Base-by-base conservation (phyloP, 64 coral and sea anemone genomes). In the Stichodactyla helianthus region DNA sequence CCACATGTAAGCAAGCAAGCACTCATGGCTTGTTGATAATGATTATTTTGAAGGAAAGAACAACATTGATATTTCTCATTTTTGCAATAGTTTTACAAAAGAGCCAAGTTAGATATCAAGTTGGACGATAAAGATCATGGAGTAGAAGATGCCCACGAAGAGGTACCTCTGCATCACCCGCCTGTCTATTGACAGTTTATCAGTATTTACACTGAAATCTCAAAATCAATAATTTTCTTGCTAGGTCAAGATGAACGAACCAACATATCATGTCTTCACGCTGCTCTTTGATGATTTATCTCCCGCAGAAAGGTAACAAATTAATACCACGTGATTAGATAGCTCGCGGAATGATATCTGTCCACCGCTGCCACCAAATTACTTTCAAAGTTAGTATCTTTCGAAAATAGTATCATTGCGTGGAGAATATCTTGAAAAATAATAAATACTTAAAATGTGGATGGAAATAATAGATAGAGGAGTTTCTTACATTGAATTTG, bases 221-320 rank as follows among this genome's bases (percentile, higher is more conserved):
- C 3, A 74, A 11, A 11, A 35, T 26, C 12, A 12, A 27, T 13
- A 6, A 65, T 20, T 20, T 13, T 74, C 1, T 74, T 14, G 14
- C 14, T 74, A 74, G 68, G 10, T 28, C 2, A 74, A 74, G 25
- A 31, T 11, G 11, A 9, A 74, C 0, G 68, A 74, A 9, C 7
- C 68, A 74, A 74, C 5, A 31, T 25, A 74, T 10, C 20, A 74
- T n/a, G 11, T 74, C 25, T 74, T 74, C 23, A 74, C 68, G 11
- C 25, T 74, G 23, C 25, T 74, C n/a, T 74, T 74, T 10, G 68
- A 74, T 74, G 68, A 74, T 74, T 74, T 74, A 8, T 74, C 68
- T 28, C 68, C 68, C 25, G 26, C 7, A 12, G 68, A 74, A 74
- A 74, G 68, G 68, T 74, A 74, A 74, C 14, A 31, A 74, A 74